Evolutionary conservation across 1,140 invertebrate species (phyloP), one percentile per base, ranked within the genome.

Genomic region (Drosophila subpulchrella): DNA sequence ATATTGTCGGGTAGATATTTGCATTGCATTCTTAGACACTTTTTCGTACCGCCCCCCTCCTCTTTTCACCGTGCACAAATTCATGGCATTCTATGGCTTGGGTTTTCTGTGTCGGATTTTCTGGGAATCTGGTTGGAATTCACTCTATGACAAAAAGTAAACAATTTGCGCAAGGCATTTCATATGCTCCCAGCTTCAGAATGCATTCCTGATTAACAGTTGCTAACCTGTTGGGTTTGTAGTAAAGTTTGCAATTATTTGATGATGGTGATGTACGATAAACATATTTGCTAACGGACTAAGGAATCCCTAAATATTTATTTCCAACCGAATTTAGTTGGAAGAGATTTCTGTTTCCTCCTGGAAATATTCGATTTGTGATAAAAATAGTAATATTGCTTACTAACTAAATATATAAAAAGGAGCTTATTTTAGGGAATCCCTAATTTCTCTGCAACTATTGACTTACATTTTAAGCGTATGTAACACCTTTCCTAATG

Each of bases 101-200:
- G 27, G 46, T 61, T 65, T 50, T 41, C 67, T 44, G 20, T 71
- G 39, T 42, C 10, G 42, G 46, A 34, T 44, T 36, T 24, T 44
- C 8, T 15, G 41, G 56, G 61, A 60, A 60, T 42, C 73, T 68
- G 67, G 15, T 38, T 47, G 59, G 61, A 12, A 66, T 63, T 47
- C 55, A 39, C 54, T 83, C 57, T 60, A 60, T 67, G 44, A 36
- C 46, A 77, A 59, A 74, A 68, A 78, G 70, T 63, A 75, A 75
- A 79, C 84, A 76, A 88, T 89, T 89, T 89, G 56, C 83, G 83
- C 81, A 89, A 89, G 80, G 61, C 56, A 83, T 83, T 89, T 83
- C 67, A 53, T 65, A 79, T 67, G 76, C 63, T 83, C 47, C 50
- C 50, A 67, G 38, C 32, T 59, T 39, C 38, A 59, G 76, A 70